Percentiles rank a stretch among this genome's conserved stretches.
Evolutionary conservation across 2,888 invertebrate genomes (phyloP).

Genomic region (Heteromurus nitidus): DNA sequence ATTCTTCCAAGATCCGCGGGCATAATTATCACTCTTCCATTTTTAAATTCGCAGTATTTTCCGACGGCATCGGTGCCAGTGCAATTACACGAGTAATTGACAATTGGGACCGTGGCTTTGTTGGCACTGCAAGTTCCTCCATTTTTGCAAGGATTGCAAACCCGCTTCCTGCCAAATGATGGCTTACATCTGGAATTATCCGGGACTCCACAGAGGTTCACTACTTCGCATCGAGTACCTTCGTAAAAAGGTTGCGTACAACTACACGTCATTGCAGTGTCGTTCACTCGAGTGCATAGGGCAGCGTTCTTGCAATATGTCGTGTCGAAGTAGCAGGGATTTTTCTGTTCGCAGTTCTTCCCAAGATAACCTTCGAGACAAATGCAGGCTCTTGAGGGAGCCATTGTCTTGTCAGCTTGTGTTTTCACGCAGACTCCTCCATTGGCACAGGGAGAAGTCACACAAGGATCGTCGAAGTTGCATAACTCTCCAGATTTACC

Average conservation of each 20-base stretch:
- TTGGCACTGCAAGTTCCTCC: not conserved
- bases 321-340: conserved; percentile 1
- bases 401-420: not conserved
- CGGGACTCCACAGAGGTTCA: not conserved
- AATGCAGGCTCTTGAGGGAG: not conserved
- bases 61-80: conserved; percentile 2
- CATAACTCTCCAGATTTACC: not conserved
- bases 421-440: not conserved
- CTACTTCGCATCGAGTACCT: conserved; percentile 9
- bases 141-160: conserved; percentile 26
- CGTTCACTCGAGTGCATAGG: not conserved
- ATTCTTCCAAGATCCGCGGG: not conserved
- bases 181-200: not conserved
- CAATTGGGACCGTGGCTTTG: not conserved
- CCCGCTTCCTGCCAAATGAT: not conserved
- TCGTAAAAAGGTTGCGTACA: not conserved
- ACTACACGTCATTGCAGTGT: conserved; percentile 7
- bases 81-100: conserved; percentile 16
- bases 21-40: conserved; percentile 10
- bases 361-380: conserved; percentile 19
- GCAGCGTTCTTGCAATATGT: not conserved
- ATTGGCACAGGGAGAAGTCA: not conserved
- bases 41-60: not conserved
- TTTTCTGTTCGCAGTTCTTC: not conserved
- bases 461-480: not conserved